Base-by-base conservation (phyloP, 1,140 invertebrate genomes). In the Monochamus saltuarius region DNA sequence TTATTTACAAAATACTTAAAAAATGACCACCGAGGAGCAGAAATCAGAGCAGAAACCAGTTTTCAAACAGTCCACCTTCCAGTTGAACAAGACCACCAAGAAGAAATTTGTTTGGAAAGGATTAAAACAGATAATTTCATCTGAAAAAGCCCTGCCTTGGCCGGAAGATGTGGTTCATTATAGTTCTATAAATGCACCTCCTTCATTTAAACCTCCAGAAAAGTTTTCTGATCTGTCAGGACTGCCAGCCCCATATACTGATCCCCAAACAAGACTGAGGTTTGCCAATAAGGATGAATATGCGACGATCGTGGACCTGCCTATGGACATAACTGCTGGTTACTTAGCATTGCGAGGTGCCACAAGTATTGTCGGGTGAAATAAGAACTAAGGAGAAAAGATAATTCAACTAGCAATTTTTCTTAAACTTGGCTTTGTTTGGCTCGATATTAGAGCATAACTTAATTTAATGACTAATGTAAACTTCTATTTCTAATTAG, bases 211-310 rank as follows among this genome's bases (percentile, higher is more conserved):
- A 75, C 94, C 94, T 19, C 85, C 90, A 1, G 95, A 95, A 74
- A 96, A 95, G 71, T 96, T 96, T 78, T 96, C 94, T 0, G 94
- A 97, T 74, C 88, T 96, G 53, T 95, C 92, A 66, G 94, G 94
- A 1, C 73, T 96, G 51, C 84, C 86, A 50, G 87, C 92, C 45
- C 88, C 88, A 45, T 97, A 96, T 69, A 90, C 89, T 66, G 93
- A 96, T 83, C 90, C 94, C 16, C 89, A 94, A 71, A 94, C 91
- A 9, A 93, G 95, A 73, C 79, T 97, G 9, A 84, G 88, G 64
- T 97, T 88, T 77, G 86, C 89, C 42, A 90, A 88, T 75, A 80
- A 86, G 39, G 92, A 95, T 66, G 94, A 96, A 77, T 96, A 93
- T 79, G 80, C 85, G 11, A 89, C 90, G 17, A 85, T 95, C 22